phyloP scores from a whole-genome alignment of 2,113 vertebrate species.

The Semicossyphus pulcher region DNA sequence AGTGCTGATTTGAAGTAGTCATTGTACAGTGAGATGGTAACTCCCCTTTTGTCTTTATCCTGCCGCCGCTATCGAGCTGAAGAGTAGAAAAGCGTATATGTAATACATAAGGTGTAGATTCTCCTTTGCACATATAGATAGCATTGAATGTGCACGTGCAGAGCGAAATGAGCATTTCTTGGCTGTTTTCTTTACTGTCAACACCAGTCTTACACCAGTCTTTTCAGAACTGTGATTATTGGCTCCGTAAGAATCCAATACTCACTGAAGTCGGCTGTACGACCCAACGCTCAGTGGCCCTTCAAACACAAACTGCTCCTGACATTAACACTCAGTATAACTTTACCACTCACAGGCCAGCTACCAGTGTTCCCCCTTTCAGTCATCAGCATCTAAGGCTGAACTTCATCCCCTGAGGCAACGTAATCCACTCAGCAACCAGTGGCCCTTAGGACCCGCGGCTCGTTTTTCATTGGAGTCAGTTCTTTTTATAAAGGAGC shows the following conservation, averaged over 20 bases:
- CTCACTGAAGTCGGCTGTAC: neutral
- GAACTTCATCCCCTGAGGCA: slow-evolving; percentile 44
- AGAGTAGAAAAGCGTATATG: no score
- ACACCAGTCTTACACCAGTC: no score
- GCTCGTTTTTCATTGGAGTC: slow-evolving; percentile 71
- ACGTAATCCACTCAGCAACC: slow-evolving; percentile 67
- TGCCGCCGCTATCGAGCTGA: no score
- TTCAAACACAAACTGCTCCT: slow-evolving; percentile 48
- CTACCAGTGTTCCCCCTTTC: slow-evolving; percentile 43
- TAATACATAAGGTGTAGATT: no score
- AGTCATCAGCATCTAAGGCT: slow-evolving; percentile 59
- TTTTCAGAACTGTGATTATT: neutral
- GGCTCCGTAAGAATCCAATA: neutral
- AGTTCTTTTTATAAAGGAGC: slow-evolving; percentile 77
- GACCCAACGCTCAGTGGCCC: slow-evolving; percentile 13
- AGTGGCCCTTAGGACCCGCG: slow-evolving; percentile 35
- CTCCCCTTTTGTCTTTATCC: no score
- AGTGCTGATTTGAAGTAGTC: no score
- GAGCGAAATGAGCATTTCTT: no score
- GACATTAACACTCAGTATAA: slow-evolving; percentile 57
- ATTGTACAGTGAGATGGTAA: no score
- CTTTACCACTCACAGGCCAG: slow-evolving; percentile 52
- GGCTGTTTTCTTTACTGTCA: no score
- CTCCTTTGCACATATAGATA: no score
- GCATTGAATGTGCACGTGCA: no score